A percentile compares a stretch with the other conserved stretches of the same genome.
Evolutionary conservation across 2,888 invertebrate species (phyloP).

Genomic region (Aleiodes testaceus): DNA sequence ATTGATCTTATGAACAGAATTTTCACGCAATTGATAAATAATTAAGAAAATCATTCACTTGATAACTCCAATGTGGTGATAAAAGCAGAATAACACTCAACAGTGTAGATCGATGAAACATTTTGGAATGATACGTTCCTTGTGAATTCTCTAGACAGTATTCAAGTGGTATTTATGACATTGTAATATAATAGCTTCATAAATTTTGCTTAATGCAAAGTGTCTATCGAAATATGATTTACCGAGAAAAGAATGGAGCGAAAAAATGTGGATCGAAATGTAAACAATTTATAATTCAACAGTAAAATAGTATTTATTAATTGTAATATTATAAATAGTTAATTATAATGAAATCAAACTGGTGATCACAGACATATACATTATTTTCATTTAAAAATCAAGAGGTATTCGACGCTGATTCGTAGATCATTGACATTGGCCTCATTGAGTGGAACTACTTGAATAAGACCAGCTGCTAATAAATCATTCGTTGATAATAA

Average conservation of each 20-base stretch:
- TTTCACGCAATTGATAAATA: not conserved
- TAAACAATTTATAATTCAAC: constrained; percentile 2
- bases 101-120: constrained; percentile 35
- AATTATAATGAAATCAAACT: too few species aligned
- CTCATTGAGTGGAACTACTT: not conserved
- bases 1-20: not conserved
- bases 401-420: too few species aligned
- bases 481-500: too few species aligned
- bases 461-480: not conserved
- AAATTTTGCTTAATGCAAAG: not conserved
- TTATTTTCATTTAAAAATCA: too few species aligned
- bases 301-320: not conserved
- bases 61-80: constrained; percentile 31
- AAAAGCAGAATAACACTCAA: constrained; percentile 33
- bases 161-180: too few species aligned
- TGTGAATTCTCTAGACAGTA: too few species aligned
- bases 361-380: too few species aligned
- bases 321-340: not conserved
- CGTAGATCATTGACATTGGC: too few species aligned
- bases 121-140: constrained; percentile 40
- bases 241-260: not conserved
- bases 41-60: constrained; percentile 34
- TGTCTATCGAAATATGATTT: not conserved
- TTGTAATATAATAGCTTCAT: not conserved
- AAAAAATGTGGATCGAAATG: not conserved